A percentile compares a stretch with the other conserved stretches of the same genome.
These are phyloP conservation scores for Lamprotornis superbus DNA, from an alignment of 2,113 vertebrate genomes.

Conservation along the genomic window DNA sequence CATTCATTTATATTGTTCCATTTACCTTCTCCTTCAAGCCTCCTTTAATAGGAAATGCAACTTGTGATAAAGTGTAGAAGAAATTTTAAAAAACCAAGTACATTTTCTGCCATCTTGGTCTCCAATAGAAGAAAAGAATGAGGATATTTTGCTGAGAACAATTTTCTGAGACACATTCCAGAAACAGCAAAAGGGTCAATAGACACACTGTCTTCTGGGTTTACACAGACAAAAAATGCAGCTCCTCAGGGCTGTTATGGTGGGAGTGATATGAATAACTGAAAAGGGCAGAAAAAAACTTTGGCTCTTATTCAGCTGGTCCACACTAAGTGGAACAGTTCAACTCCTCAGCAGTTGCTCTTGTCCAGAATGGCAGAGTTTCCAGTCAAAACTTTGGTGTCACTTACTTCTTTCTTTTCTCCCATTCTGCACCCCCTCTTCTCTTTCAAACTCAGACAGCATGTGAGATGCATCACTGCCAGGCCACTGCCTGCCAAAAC, in stretches of 20 bases:
- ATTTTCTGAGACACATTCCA: constrained; percentile 48
- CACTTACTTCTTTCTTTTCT: not conserved
- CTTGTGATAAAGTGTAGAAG: not conserved
- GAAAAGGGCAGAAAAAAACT: constrained; percentile 55
- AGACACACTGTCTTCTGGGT: constrained; percentile 45
- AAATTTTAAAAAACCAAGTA: not conserved
- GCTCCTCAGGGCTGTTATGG: constrained; percentile 33
- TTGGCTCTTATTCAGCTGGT: constrained; percentile 20
- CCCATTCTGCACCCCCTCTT: not conserved
- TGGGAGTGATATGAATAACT: constrained; percentile 51
- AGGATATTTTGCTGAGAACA: constrained; percentile 23
- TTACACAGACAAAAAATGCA: constrained; percentile 58
- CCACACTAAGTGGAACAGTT: constrained; percentile 22
- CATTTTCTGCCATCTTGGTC: not conserved
- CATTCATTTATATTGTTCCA: not conserved
- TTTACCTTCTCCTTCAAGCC: not conserved
- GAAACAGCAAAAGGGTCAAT: constrained; percentile 55
- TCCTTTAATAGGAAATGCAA: not conserved
- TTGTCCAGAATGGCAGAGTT: constrained; percentile 13
- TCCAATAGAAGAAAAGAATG: not conserved
- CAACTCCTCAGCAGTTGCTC: not conserved
- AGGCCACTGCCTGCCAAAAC: constrained; percentile 58
- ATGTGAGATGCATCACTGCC: constrained; percentile 49
- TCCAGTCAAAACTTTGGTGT: constrained; percentile 39
- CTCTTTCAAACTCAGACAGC: not conserved